A percentile compares a stretch with the other conserved stretches of the same genome.
phyloP scores from a whole-genome alignment of 2,888 invertebrate genomes.

The Acheta domesticus region DNA sequence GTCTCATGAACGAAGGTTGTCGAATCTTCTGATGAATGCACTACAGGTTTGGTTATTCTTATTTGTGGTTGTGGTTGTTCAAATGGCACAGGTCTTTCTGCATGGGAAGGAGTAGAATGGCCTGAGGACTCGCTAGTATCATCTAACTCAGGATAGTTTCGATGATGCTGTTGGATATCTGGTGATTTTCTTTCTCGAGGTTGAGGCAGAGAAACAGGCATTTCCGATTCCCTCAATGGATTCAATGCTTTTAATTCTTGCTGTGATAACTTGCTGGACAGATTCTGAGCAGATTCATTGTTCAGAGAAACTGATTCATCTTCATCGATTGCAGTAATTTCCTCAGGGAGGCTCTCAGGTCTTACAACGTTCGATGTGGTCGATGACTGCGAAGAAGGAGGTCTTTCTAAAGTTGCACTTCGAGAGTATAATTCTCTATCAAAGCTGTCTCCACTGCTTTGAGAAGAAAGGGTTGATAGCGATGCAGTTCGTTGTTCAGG shows the following conservation, averaged over 20 bases:
- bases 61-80: not conserved
- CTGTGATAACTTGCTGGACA: not conserved
- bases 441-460: constrained; percentile 7
- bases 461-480: not conserved
- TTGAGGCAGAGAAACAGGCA: not conserved
- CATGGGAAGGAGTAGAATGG: not conserved
- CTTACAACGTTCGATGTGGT: not conserved
- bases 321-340: not conserved
- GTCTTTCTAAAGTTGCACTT: constrained; percentile 3
- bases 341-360: not conserved
- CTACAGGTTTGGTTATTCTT: constrained; percentile 3
- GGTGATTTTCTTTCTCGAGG: not conserved
- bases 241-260: not conserved
- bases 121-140: not conserved
- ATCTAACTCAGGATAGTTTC: not conserved
- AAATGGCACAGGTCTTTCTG: not conserved
- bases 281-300: too few species aligned
- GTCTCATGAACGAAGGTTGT: not conserved
- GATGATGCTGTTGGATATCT: not conserved
- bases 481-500: not conserved
- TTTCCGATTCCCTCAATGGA: not conserved
- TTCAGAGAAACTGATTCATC: not conserved
- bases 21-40: not conserved
- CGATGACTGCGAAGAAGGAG: not conserved
- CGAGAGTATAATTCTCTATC: not conserved